A percentile compares a stretch with the other conserved stretches of the same genome.
Evolutionary conservation across 2,797 vertebrate species (phyloP).

Genomic region (Darevskia nairensis): DNA sequence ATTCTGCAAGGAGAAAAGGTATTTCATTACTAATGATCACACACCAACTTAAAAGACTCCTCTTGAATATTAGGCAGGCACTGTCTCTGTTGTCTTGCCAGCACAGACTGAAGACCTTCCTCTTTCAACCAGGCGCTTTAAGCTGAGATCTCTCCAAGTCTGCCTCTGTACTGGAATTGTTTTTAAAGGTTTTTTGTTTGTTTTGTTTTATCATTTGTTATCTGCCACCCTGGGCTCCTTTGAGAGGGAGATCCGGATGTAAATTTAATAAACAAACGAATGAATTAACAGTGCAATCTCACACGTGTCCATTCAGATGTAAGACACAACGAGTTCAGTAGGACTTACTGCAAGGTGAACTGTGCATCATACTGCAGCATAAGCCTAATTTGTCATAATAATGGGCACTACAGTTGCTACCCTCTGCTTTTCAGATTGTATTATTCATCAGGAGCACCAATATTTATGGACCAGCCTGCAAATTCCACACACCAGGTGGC

Average conservation of each 20-base stretch:
- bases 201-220: too few species aligned
- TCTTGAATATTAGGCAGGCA: too few species aligned
- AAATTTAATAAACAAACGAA: too few species aligned
- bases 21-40: conserved; percentile 27
- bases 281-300: neutral
- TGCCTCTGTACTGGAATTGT: too few species aligned
- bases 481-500: neutral
- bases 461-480: neutral
- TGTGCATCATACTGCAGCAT: neutral
- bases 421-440: neutral
- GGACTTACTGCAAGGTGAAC: neutral
- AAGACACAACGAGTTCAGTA: neutral
- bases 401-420: neutral
- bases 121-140: too few species aligned
- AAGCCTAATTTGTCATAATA: neutral
- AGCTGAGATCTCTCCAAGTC: too few species aligned
- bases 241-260: too few species aligned
- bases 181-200: too few species aligned
- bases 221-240: too few species aligned
- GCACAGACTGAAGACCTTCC: too few species aligned
- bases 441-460: neutral
- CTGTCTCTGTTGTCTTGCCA: too few species aligned
- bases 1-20: conserved; percentile 82
- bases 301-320: neutral
- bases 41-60: neutral